A percentile compares a stretch with the other conserved stretches of the same genome.
These are phyloP conservation scores for Euschistus heros DNA, from an alignment of 1,140 invertebrate species.

Conservation along the genomic window DNA sequence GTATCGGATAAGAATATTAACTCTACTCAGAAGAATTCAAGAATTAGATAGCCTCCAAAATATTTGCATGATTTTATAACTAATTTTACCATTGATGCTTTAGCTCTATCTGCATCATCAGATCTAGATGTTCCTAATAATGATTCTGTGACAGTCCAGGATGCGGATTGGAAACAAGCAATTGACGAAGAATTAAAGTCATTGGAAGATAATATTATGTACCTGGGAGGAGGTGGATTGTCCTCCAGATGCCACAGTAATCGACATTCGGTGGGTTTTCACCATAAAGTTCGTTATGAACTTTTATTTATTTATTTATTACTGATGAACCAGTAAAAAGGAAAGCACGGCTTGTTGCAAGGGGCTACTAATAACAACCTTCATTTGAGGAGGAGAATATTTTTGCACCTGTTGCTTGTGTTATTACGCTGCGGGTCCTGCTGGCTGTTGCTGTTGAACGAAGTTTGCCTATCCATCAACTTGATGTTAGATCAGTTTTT, in stretches of 20 bases:
- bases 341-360: constrained; percentile 8
- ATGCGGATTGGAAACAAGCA: too few species aligned
- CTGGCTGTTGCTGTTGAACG: constrained; percentile 10
- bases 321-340: not conserved
- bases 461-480: not conserved
- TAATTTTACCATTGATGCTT: too few species aligned
- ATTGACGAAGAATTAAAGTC: not conserved
- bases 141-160: too few species aligned
- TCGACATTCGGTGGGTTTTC: constrained; percentile 4
- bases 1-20: not conserved
- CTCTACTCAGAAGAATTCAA: not conserved
- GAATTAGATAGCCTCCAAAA: not conserved
- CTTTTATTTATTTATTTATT: too few species aligned
- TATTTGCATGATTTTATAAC: too few species aligned
- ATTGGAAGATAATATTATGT: not conserved
- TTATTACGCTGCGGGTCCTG: not conserved
- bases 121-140: too few species aligned
- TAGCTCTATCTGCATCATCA: too few species aligned
- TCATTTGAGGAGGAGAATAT: not conserved
- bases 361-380: constrained; percentile 8
- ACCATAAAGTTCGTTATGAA: not conserved
- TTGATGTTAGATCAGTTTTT: constrained; percentile 5
- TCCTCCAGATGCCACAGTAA: not conserved
- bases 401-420: constrained; percentile 4
- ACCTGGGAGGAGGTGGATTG: not conserved